Evolutionary conservation across 2,888 invertebrate genomes (phyloP), one percentile per base, ranked within the genome.

Genomic region (Dynastes tityus): DNA sequence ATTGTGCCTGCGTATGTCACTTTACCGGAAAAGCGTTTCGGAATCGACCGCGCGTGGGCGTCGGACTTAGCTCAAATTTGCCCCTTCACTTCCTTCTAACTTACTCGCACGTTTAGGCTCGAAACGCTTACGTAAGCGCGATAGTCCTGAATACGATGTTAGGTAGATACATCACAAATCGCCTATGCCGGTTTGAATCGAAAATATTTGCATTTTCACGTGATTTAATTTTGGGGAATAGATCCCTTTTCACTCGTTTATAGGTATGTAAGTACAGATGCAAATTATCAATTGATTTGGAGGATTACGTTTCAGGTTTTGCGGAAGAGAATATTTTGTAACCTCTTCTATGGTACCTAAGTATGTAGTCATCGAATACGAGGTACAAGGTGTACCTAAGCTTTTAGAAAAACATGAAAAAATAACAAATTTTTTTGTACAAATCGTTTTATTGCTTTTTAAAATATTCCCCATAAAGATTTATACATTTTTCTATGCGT

Each of bases 181-280:
- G 37, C 22, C 49, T 37, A 32, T 27, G 13, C 9, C 13, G 37
- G 32, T n/a, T 32, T 55, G 13, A 71, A 55, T 53, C 32, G 53
- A 37, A 49, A 37, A 8, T n/a, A 40, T 55, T 71, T 71, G 16
- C 55, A 55, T 71, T 55, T 55, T 53, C 49, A 55, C 16, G 71
- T 37, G 71, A 37, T 71, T 71, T 71, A 55, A 71, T 71, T 71
- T 71, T 9, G 13, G 8, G 4, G 49, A 67, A 67, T 45, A 9
- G 67, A 67, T 67, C 49, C 65, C 22, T 40, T 45, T 37, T 45
- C 40, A 40, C 40, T 2, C 40, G 65, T 40, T n/a, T 16, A 16
- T 16, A 16, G 16, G 22, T 29, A 2, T 32, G 5, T 32, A 32
- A 32, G 32, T 32, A 5, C 5, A 32, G 5, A 5, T 5, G 5